A percentile compares a stretch with the other conserved stretches of the same genome.
Conservation (phyloP, 2,797 vertebrate genomes). For the Zalophus californianus region DNA sequence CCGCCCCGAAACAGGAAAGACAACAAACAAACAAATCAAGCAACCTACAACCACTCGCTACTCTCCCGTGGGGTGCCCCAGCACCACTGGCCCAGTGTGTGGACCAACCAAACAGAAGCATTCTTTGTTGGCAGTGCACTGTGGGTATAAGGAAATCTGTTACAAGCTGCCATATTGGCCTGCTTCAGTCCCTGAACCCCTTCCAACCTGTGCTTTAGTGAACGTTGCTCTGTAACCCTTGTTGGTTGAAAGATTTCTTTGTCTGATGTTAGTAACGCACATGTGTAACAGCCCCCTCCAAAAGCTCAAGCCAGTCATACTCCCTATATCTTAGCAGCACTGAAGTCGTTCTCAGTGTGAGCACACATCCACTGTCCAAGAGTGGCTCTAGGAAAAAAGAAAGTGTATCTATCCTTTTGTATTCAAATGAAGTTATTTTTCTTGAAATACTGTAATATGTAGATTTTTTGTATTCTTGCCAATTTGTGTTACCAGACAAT, state of each 20-base stretch:
- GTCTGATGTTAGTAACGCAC: slow-evolving; percentile 97
- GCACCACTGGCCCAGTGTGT: slow-evolving; percentile 85
- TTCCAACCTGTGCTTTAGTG: slow-evolving; percentile 95
- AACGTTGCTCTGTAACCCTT: slow-evolving; percentile 96
- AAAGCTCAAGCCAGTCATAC: slow-evolving; percentile 87
- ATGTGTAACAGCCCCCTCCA: slow-evolving; percentile 90
- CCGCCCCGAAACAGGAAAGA: slow-evolving; percentile 45
- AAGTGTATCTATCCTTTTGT: slow-evolving; percentile 98
- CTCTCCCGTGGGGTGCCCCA: slow-evolving; percentile 80
- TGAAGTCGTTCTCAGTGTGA: slow-evolving; percentile 84
- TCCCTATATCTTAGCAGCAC: slow-evolving; percentile 90
- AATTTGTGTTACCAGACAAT: slow-evolving; percentile 96
- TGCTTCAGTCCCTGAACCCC: slow-evolving; percentile 86
- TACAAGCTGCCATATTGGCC: slow-evolving; percentile 92
- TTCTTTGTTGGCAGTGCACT: slow-evolving; percentile 96
- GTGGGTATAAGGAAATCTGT: slow-evolving; percentile 94
- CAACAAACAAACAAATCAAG: slow-evolving; percentile 68
- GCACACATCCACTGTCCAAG: slow-evolving; percentile 89
- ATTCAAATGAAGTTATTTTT: slow-evolving; percentile 99
- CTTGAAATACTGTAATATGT: slow-evolving; percentile 95
- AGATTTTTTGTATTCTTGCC: slow-evolving; percentile 99
- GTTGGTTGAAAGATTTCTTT: slow-evolving; percentile 95
- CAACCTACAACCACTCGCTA: slow-evolving; percentile 86
- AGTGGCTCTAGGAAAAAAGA: slow-evolving; percentile 92
- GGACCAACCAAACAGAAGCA: slow-evolving; percentile 90